A percentile compares a stretch with the other conserved stretches of the same genome.
Conservation (phyloP, 2,888 invertebrate species). For the Tridacna crocea region DNA sequence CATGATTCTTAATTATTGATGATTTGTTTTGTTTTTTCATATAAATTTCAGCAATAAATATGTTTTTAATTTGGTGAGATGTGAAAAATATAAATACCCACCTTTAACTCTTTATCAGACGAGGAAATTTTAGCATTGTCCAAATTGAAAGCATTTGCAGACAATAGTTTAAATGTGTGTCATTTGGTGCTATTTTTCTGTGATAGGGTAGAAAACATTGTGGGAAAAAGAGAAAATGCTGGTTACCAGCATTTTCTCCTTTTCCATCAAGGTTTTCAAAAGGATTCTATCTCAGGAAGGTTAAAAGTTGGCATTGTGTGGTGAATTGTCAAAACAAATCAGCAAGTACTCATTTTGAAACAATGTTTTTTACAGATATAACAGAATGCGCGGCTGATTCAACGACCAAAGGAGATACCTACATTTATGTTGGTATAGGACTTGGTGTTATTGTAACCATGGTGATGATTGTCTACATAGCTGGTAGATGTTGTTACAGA, state of each 20-base stretch:
- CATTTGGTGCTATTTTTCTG: background rate
- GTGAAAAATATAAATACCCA: too few species aligned
- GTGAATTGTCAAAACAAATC: too few species aligned
- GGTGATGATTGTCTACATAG: slow-evolving; percentile 10
- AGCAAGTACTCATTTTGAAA: background rate
- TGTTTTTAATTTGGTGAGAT: too few species aligned
- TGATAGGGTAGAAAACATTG: background rate
- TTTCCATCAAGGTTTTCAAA: background rate
- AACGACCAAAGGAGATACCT: background rate
- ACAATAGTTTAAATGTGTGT: background rate
- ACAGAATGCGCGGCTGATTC: background rate
- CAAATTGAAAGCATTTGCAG: too few species aligned
- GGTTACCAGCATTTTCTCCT: background rate
- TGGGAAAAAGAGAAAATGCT: background rate
- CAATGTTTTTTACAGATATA: slow-evolving; percentile 1
- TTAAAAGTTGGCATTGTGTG: too few species aligned
- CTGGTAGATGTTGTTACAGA: slow-evolving; percentile 14
- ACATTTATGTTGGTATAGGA: slow-evolving; percentile 14
- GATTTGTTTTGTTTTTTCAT: too few species aligned
- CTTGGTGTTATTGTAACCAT: slow-evolving; percentile 7
- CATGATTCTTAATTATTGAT: too few species aligned
- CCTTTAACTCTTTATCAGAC: too few species aligned
- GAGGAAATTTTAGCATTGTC: too few species aligned
- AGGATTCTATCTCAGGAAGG: too few species aligned
- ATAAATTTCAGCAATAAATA: too few species aligned